These are phyloP conservation scores for Rhinatrema bivittatum DNA, from an alignment of 2,797 vertebrate genomes.

Conservation along the genomic window DNA sequence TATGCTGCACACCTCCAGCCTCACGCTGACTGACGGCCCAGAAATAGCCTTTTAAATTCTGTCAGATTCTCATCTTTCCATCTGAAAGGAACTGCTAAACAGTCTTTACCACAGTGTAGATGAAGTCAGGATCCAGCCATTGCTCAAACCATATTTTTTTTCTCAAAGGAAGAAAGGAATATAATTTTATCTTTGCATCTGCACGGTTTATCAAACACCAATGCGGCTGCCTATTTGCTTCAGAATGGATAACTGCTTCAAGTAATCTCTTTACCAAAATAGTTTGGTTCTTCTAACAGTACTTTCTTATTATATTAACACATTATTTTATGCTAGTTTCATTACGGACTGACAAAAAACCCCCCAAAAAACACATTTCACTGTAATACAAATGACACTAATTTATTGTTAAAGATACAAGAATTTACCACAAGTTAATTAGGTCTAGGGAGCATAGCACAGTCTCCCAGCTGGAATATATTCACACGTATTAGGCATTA, in stretches of 20 bases:
- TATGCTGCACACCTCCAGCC: constrained; percentile 33
- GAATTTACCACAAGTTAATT: too few relatives aligned
- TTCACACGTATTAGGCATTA: too few relatives aligned
- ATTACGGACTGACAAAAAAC: constrained; percentile 21
- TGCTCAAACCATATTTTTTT: constrained; percentile 25
- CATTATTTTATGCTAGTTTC: constrained; percentile 23
- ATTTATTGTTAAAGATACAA: too few relatives aligned
- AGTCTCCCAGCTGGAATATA: too few relatives aligned
- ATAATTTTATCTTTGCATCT: constrained; percentile 31
- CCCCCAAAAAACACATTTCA: constrained; percentile 16
- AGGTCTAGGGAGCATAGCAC: too few relatives aligned
- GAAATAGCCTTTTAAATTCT: constrained; percentile 47
- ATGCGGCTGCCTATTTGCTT: constrained; percentile 26
- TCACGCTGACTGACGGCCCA: constrained; percentile 47
- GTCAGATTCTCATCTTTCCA: constrained; percentile 40
- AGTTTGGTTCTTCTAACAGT: not conserved
- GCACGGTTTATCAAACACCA: constrained; percentile 30
- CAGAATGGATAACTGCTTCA: too few relatives aligned
- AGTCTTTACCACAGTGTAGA: constrained; percentile 21
- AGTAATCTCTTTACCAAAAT: constrained; percentile 37
- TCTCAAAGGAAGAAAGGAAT: constrained; percentile 15
- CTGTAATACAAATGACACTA: too few relatives aligned
- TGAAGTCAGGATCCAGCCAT: constrained; percentile 8
- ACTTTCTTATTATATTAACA: constrained; percentile 20
- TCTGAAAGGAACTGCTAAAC: constrained; percentile 36